Percentiles rank a stretch among this genome's conserved stretches.
These are phyloP conservation scores for Hydrophis major DNA, from an alignment of 2,797 vertebrate genomes.

Conservation along the genomic window DNA sequence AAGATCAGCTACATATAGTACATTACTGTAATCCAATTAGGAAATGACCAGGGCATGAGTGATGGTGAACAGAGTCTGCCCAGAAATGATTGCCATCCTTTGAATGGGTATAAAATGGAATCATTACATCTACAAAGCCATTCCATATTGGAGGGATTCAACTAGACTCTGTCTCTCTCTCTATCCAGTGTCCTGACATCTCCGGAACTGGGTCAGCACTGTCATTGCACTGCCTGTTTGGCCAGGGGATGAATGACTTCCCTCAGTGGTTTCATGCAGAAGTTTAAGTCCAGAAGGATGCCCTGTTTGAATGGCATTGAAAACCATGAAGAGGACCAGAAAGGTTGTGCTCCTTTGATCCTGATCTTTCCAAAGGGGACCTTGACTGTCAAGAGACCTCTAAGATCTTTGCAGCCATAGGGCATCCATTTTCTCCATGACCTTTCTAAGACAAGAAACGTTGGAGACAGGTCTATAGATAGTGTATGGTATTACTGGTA, in stretches of 20 bases:
- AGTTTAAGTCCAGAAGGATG: neutral
- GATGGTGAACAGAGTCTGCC: neutral
- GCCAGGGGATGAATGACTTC: neutral
- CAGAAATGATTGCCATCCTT: neutral
- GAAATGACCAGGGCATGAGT: neutral
- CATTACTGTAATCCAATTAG: neutral
- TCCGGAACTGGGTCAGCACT: neutral
- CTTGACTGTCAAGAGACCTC: neutral
- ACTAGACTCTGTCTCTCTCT: neutral
- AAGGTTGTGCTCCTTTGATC: neutral
- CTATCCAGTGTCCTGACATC: neutral
- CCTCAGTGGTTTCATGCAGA: neutral
- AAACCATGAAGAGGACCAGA: neutral
- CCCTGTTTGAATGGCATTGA: neutral
- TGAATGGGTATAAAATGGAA: neutral
- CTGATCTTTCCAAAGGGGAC: neutral
- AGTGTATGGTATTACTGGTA: neutral
- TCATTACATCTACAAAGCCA: neutral
- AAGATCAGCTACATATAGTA: neutral
- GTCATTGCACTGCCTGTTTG: neutral
- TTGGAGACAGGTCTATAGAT: neutral
- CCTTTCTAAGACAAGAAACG: neutral
- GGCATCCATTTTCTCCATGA: neutral
- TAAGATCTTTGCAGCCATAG: neutral
- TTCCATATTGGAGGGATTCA: neutral